Percentiles rank a stretch among this genome's conserved stretches.
These are phyloP conservation scores for Theocolax elegans DNA, from an alignment of 1,140 invertebrate genomes.

Conservation along the genomic window DNA sequence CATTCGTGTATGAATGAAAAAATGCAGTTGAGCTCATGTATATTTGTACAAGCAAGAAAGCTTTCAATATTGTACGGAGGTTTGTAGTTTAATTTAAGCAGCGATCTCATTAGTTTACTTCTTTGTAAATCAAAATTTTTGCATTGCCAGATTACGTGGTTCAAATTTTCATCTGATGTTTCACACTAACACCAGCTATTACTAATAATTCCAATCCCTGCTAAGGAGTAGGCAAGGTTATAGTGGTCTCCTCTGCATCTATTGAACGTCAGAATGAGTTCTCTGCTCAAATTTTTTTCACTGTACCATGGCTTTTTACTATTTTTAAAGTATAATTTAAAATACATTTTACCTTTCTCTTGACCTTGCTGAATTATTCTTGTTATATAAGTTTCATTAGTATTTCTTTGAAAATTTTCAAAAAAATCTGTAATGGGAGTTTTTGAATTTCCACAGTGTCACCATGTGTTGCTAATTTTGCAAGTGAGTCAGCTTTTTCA, in stretches of 20 bases:
- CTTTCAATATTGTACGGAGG: neutral
- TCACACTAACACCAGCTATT: neutral
- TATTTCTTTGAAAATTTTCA: neutral
- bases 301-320: neutral
- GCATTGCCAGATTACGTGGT: slow-evolving; percentile 13
- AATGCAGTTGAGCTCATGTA: neutral
- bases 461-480: neutral
- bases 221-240: neutral
- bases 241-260: neutral
- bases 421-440: neutral
- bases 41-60: neutral
- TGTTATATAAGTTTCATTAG: neutral
- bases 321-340: neutral
- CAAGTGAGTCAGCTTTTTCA: neutral
- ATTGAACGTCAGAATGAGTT: neutral
- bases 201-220: too few species aligned
- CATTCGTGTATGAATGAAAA: neutral
- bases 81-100: neutral
- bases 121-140: neutral
- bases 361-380: too few species aligned
- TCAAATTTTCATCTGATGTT: neutral
- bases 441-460: neutral
- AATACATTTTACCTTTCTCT: neutral
- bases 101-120: neutral
- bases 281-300: neutral